phyloP scores from a whole-genome alignment of 2,888 invertebrate genomes.

The Hydrotaea diabolus region DNA sequence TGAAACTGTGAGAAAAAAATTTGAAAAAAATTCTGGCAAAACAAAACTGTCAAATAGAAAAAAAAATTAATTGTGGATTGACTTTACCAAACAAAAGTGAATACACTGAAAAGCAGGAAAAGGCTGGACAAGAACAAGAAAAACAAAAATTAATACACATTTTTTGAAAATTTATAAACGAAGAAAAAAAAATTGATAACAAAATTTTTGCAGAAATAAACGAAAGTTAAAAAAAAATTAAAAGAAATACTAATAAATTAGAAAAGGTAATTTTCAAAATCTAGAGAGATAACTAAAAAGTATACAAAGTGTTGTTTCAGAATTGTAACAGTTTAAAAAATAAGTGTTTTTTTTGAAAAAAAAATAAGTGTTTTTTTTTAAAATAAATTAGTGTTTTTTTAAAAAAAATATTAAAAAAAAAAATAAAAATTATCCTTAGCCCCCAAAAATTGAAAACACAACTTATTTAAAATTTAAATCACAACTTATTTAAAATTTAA shows the following conservation, averaged over 20 bases:
- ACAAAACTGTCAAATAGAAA: constrained; percentile 38
- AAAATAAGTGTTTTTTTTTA: too few species aligned
- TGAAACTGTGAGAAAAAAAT: constrained; percentile 59
- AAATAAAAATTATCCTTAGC: too few species aligned
- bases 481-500: too few species aligned
- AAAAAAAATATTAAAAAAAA: too few species aligned
- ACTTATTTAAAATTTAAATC: too few species aligned
- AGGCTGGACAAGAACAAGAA: neutral
- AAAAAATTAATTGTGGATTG: constrained; percentile 50
- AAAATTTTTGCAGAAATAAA: neutral
- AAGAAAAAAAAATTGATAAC: neutral
- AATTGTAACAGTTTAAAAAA: neutral
- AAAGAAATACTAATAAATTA: neutral
- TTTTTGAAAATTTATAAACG: neutral
- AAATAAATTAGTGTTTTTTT: too few species aligned
- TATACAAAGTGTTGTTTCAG: neutral
- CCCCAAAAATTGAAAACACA: too few species aligned
- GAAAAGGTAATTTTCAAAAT: neutral
- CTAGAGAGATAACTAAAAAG: neutral
- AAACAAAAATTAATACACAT: neutral
- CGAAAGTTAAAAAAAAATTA: neutral
- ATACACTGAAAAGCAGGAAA: neutral
- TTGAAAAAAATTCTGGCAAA: constrained; percentile 54
- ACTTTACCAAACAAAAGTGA: constrained; percentile 55
- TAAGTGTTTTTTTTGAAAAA: neutral